Conservation (phyloP, 2,888 invertebrate species). For the Phortica magna region DNA sequence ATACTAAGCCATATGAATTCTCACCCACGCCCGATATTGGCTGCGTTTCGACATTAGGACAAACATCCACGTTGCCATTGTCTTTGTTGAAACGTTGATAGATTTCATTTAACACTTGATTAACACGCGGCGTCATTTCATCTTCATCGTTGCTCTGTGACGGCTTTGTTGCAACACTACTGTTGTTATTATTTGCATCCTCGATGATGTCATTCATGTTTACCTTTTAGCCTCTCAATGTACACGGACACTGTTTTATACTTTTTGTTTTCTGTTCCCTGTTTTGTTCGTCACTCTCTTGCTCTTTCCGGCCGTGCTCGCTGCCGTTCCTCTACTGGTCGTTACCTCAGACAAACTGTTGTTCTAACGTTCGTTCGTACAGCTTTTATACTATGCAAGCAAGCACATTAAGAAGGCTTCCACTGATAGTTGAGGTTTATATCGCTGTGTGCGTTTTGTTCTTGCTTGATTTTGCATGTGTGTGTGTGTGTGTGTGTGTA, state of each 20-base stretch:
- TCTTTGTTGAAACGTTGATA: constrained; percentile 4
- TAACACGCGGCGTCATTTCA: background rate
- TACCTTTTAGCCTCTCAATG: background rate
- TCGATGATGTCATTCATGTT: constrained; percentile 14
- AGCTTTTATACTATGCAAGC: constrained; percentile 36
- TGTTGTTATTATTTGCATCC: background rate
- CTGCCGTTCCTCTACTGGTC: constrained; percentile 10
- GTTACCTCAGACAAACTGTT: constrained; percentile 19
- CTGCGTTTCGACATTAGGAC: constrained; percentile 36
- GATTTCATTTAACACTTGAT: constrained; percentile 32
- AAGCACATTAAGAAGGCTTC: constrained; percentile 6
- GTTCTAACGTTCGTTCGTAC: constrained; percentile 27
- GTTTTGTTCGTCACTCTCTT: background rate
- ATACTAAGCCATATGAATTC: constrained; percentile 48
- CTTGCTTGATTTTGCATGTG: constrained; percentile 24
- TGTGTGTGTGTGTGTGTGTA: constrained; percentile 35
- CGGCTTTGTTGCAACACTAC: background rate
- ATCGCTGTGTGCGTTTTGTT: constrained; percentile 4
- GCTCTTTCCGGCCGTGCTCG: background rate
- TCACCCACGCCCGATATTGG: constrained; percentile 49
- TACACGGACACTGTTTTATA: background rate
- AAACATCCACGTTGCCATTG: no score
- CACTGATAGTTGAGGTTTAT: constrained; percentile 14
- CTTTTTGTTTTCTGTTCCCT: background rate
- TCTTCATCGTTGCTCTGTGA: background rate